These are phyloP conservation scores for Nansenia antarctica DNA, from an alignment of 2,113 vertebrate genomes.

Conservation along the genomic window DNA sequence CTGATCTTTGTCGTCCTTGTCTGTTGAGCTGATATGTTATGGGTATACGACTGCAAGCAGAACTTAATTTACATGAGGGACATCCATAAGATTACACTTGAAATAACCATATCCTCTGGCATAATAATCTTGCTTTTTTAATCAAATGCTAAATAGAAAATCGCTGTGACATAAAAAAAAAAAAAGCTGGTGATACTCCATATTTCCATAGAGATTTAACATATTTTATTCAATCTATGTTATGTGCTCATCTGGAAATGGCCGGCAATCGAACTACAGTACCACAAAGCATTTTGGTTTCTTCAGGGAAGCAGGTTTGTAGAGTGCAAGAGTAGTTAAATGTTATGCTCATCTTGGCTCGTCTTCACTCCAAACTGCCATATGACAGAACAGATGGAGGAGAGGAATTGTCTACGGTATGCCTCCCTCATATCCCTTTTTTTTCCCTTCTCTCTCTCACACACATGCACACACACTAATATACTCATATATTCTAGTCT, in stretches of 20 bases:
- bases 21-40: too few species aligned
- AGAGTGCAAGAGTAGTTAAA: constrained; percentile 16
- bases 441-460: background rate
- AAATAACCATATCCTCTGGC: background rate
- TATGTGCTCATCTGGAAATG: background rate
- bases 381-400: constrained; percentile 48
- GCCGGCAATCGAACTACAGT: background rate
- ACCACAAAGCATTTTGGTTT: background rate
- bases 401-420: constrained; percentile 17
- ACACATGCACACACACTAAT: constrained; percentile 14
- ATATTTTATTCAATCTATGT: background rate
- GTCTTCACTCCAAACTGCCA: constrained; percentile 23
- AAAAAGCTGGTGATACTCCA: background rate
- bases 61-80: too few species aligned
- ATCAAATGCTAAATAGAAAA: background rate
- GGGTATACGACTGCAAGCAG: too few species aligned
- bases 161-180: background rate
- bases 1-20: too few species aligned
- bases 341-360: constrained; percentile 1
- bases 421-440: background rate
- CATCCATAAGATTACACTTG: too few species aligned
- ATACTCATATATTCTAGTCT: constrained; percentile 13
- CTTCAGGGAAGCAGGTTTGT: background rate
- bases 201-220: background rate
- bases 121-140: background rate